phyloP scores from a whole-genome alignment of 2,113 vertebrate species.

The Ictidomys tridecemlineatus region DNA sequence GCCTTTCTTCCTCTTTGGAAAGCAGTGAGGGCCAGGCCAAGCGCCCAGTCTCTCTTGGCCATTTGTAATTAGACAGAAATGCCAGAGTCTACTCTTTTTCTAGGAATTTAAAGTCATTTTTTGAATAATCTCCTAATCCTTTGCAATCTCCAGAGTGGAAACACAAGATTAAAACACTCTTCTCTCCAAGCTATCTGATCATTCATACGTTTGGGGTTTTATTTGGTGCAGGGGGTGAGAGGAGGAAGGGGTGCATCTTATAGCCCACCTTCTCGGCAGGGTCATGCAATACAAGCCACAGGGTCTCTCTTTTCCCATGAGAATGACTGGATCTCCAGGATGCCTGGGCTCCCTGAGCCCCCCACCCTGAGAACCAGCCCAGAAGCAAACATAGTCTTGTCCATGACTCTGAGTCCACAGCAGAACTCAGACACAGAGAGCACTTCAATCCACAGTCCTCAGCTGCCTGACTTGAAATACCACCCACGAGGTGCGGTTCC shows the following conservation, averaged over 20 bases:
- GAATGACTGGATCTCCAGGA: not conserved
- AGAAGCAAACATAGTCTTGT: not conserved
- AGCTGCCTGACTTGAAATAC: not conserved
- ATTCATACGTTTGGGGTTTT: not conserved
- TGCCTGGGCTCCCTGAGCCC: not conserved
- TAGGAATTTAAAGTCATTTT: not conserved
- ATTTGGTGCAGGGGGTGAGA: not conserved
- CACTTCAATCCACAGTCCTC: not conserved
- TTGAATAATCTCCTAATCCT: not conserved
- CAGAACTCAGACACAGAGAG: not conserved
- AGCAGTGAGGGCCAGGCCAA: not conserved
- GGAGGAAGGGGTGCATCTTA: not conserved
- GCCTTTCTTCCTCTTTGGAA: not conserved
- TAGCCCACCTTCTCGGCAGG: not conserved
- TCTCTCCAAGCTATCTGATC: not conserved
- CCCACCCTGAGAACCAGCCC: not conserved
- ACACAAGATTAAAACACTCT: not conserved
- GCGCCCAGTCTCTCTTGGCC: not conserved
- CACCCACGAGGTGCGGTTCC: rapidly evolving
- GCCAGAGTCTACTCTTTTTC: not conserved
- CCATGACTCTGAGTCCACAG: not conserved
- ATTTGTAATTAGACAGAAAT: not conserved
- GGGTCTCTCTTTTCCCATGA: not conserved
- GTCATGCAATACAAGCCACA: not conserved
- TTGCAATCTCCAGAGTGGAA: not conserved